Base-by-base conservation (phyloP, 2,113 vertebrate genomes). In the Athene noctua region DNA sequence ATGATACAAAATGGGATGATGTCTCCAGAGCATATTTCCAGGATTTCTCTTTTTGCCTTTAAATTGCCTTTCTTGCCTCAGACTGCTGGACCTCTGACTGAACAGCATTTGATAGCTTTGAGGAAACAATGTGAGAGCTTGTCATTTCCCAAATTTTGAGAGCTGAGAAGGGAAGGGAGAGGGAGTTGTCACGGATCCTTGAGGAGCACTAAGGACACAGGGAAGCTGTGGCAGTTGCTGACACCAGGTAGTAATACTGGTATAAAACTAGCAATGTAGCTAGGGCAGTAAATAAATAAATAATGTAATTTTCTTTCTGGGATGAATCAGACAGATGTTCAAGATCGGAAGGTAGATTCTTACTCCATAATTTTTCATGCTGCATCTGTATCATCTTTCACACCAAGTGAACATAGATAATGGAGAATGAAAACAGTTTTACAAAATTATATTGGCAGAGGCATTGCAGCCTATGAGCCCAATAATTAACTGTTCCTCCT, bases 121-220 rank as follows among this genome's bases (percentile, higher is more conserved):
- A 65, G 82, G 54, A 82, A 58, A 90, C 20, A n/a, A 2, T 34
- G 71, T 23, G 44, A 84, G 40, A 90, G 88, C 23, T 23, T 68
- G 27, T 52, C 23, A 70, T 85, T 52, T 93, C 46, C 71, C 16
- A 51, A 3, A 10, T 77, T 88, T 78, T 0, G 0, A 65, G 30
- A 54, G 17, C 3, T 10, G 75, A 91, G 42, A 66, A 73, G 22
- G 15, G n/a, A 38, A 73, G 21, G 38, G 38, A 47, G 49, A 79
- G 7, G 21, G 20, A 61, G 27, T 17, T 92, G 34, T 44, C 0
- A 0, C 0, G 1, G n/a, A 74, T 34, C 23, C 66, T 11, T 2
- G 6, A 57, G 82, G 59, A 88, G 15, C 3, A 1, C 16, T 5
- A 13, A 88, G 29, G n/a, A 67, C 42, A 40, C 0, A 0, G 9